phyloP scores from a whole-genome alignment of 2,888 invertebrate species.

The Helleia helle region DNA sequence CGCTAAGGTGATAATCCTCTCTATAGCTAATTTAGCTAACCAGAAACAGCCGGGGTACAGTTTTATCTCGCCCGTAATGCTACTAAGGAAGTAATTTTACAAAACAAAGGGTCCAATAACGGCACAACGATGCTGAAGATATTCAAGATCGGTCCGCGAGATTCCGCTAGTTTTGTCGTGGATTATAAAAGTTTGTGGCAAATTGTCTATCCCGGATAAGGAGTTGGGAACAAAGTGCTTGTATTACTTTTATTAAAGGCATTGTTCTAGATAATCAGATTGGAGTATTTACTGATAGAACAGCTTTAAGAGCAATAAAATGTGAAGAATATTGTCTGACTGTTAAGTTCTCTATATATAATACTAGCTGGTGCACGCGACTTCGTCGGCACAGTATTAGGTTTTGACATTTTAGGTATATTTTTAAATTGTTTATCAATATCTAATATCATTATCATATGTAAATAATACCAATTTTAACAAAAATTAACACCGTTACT shows the following conservation, averaged over 20 bases:
- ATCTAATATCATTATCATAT: no score
- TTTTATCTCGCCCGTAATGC: constrained; percentile 57
- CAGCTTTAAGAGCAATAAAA: no score
- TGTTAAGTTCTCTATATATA: no score
- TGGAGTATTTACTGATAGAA: no score
- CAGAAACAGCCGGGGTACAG: constrained; percentile 32
- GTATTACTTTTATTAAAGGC: neutral
- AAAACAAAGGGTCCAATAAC: constrained; percentile 51
- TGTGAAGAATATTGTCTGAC: no score
- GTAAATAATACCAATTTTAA: no score
- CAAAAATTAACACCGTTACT: no score
- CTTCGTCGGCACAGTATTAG: no score
- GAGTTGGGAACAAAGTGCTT: neutral
- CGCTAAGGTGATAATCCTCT: constrained; percentile 34
- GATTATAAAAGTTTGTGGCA: constrained; percentile 27
- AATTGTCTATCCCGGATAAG: constrained; percentile 14
- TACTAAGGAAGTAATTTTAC: constrained; percentile 52
- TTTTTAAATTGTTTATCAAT: no score
- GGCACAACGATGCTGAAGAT: constrained; percentile 31
- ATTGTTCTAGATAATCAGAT: neutral
- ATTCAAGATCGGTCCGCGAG: constrained; percentile 28
- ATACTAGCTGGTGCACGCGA: no score
- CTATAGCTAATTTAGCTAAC: constrained; percentile 40
- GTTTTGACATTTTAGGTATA: no score
- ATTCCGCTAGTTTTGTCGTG: constrained; percentile 27